These are phyloP conservation scores for Perca schrenkii DNA, from an alignment of 2,113 vertebrate genomes.

Conservation along the genomic window DNA sequence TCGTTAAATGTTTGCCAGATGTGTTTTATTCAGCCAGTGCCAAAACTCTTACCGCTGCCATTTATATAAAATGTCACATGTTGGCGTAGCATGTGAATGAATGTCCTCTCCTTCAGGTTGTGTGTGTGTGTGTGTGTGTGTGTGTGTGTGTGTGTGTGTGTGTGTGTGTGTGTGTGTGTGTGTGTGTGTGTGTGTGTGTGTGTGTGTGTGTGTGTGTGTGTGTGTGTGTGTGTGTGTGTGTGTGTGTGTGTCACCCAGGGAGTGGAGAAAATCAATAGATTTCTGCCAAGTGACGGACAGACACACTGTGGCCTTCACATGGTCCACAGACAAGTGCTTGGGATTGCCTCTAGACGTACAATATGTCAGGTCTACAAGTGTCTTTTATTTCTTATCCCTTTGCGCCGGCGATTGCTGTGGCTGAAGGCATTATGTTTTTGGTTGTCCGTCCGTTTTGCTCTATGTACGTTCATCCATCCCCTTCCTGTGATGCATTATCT, in stretches of 20 bases:
- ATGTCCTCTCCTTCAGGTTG: constrained; percentile 60
- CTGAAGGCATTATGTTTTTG: too few relatives aligned
- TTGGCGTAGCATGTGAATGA: constrained; percentile 50
- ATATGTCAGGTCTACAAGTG: constrained; percentile 18
- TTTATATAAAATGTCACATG: constrained; percentile 65
- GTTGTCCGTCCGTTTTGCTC: too few relatives aligned
- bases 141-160: constrained; percentile 27
- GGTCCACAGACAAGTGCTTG: constrained; percentile 31
- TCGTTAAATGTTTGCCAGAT: constrained; percentile 54
- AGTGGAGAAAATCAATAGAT: constrained; percentile 70
- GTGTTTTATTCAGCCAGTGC: constrained; percentile 24
- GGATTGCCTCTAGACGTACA: constrained; percentile 27
- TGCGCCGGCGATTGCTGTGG: too few relatives aligned
- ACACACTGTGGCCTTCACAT: constrained; percentile 58
- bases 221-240: constrained; percentile 29
- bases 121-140: constrained; percentile 26
- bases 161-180: constrained; percentile 28
- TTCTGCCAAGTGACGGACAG: constrained; percentile 68
- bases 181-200: constrained; percentile 42
- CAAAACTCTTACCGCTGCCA: constrained; percentile 54
- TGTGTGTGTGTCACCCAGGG: constrained; percentile 63
- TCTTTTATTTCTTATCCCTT: constrained; percentile 14
- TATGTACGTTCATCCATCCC: too few relatives aligned
- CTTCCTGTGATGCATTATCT: background rate
- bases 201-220: constrained; percentile 33